Evolutionary conservation across 2,888 invertebrate species (phyloP), one percentile per base, ranked within the genome.

Genomic region (Chaetogeoica ovagalla): DNA sequence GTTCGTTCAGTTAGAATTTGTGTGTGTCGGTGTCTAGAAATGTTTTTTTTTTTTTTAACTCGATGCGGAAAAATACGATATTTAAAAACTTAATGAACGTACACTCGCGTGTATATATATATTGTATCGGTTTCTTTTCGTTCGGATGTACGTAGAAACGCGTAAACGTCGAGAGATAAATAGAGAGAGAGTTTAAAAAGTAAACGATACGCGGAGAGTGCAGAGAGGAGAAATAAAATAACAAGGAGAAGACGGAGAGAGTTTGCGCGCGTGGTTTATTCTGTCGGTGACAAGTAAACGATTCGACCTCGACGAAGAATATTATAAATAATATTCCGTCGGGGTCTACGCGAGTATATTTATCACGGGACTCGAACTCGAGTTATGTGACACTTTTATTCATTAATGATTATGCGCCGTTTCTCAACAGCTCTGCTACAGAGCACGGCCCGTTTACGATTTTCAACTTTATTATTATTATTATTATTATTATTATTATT

Each of bases 281-380:
- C 79, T 79, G 79, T 9, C 70, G 71, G 55, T 79, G 79, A 79
- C 79, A 79, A 79, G 79, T 63, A 65, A 79, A 79, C 79, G 79
- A 57, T 77, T 77, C 70, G 30, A 70, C 70, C 52, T 60, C 70
- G 60, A 59, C 59, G 52, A 77, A 77, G 62, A 70, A 79, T 79
- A 63, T 79, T 2, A 43, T 43, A 30, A 30, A 43, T 43, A 30
- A 30, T 30, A 30, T 30, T 30, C 30, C 30, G 30, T 30, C 30
- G 30, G 30, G 30, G 30, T 30, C 30, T 30, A 30, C 48, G 63
- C 65, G 71, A 63, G 79, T 57, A 39, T 79, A 79, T 79, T 79
- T 63, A 71, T 79, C 71, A 79, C 55, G 43, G 23, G 19, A 52
- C 43, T 48, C 39, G 15, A 70, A 79, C 79, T 71, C 71, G 70